Base-by-base conservation (phyloP, 2,113 vertebrate species). In the Sprattus sprattus region DNA sequence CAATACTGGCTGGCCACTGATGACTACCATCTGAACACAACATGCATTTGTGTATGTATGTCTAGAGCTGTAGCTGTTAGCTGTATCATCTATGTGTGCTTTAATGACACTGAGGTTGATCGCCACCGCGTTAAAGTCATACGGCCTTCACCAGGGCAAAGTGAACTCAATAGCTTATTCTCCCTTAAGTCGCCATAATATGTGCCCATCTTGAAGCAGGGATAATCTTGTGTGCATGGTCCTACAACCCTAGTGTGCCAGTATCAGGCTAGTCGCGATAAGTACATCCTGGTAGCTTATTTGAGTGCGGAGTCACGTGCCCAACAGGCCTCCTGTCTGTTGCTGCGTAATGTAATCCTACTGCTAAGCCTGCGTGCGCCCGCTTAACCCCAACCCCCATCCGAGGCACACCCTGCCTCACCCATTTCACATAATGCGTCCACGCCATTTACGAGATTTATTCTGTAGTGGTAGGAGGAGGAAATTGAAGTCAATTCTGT, bases 331-430 rank as follows among this genome's bases (percentile, higher is more conserved):
- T 78, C 28, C 60, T 44, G 71, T 32, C 32, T 78, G 32, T 5
- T 78, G 13, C 71, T 78, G 71, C 71, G 71, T 78, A 78, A 78
- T 39, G 71, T 78, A 78, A 78, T 78, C 71, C 71, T 78, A 13
- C 39, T 78, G 10, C 71, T 78, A 32, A 78, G 71, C 28, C 9
- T 39, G 39, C 10, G 13, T 16, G 39, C 10, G 28, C 71, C 44
- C 13, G 71, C 71, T 9, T 32, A 15, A 15, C 67, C 28, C 32
- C 71, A 78, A 78, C 71, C 71, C 71, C 71, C 71, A 78, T 78
- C 71, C 39, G 15, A 22, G 54, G 54, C 54, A 32, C 71, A 78
- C 71, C 25, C 71, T 78, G 71, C 11, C 15, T 32, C 13, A 78
- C 71, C 39, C 8, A 78, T 78, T 39, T 39, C 28, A 44, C 32